Evolutionary conservation across 2,888 invertebrate genomes (phyloP).

Genomic region (Rhagophthalmus giganteus): DNA sequence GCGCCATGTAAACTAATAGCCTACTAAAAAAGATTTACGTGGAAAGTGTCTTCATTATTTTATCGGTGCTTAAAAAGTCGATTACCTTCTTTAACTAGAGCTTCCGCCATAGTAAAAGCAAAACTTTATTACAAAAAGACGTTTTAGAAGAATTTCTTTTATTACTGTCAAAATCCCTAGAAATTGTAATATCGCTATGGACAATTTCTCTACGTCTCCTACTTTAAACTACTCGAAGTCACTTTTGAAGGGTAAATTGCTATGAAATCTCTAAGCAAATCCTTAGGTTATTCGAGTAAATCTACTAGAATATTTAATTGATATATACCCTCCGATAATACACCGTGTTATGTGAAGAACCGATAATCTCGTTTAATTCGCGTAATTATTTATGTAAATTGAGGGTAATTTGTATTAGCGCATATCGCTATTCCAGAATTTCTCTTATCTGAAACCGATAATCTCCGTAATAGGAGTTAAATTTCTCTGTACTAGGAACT

Average conservation of each 20-base stretch:
- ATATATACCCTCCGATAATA: too few relatives aligned
- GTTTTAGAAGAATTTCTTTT: slow-evolving; percentile 3
- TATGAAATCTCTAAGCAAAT: slow-evolving; percentile 14
- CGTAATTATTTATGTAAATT: too few relatives aligned
- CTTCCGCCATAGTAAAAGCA: slow-evolving; percentile 4
- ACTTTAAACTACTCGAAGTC: slow-evolving; percentile 9
- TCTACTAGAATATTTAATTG: too few relatives aligned
- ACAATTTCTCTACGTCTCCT: slow-evolving; percentile 9
- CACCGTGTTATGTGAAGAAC: too few relatives aligned
- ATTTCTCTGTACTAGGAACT: too few relatives aligned
- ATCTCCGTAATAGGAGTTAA: too few relatives aligned
- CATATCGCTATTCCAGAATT: too few relatives aligned
- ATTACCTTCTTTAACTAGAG: slow-evolving; percentile 6
- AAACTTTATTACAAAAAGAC: slow-evolving; percentile 3
- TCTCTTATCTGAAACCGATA: too few relatives aligned
- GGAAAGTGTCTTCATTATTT: slow-evolving; percentile 21
- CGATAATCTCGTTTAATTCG: not conserved
- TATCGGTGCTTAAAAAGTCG: slow-evolving; percentile 18
- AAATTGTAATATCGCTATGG: slow-evolving; percentile 1
- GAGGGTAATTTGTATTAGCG: too few relatives aligned
- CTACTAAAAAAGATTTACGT: slow-evolving; percentile 24
- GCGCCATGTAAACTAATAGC: slow-evolving; percentile 19
- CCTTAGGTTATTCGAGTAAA: slow-evolving; percentile 4
- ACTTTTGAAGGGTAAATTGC: slow-evolving; percentile 6
- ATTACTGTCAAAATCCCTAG: slow-evolving; percentile 2